Evolutionary conservation across 30 jellyfish, hydroid and myxozoan genomes (phyloP).

Genomic region (Aurelia aurita): DNA sequence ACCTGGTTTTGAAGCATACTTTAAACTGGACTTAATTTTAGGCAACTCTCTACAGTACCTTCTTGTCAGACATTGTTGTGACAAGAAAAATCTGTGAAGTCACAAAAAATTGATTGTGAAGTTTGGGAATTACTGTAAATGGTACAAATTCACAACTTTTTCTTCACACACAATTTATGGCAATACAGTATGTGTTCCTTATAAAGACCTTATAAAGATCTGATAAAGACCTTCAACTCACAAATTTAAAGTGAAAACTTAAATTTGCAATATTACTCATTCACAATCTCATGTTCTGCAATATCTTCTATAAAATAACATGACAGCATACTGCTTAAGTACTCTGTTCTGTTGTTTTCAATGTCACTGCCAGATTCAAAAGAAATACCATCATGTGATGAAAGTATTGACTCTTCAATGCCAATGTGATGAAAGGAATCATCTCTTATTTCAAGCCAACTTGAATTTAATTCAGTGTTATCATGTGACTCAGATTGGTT

Average conservation of each 20-base stretch:
- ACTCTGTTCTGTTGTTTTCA: conserved; percentile 4
- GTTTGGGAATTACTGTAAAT: background rate
- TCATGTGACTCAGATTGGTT: conserved; percentile 1
- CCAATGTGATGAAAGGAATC: background rate
- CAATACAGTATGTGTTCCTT: background rate
- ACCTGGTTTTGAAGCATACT: conserved; percentile 4
- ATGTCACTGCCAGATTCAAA: conserved; percentile 5
- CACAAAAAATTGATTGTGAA: background rate
- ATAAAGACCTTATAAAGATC: background rate
- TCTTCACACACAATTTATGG: background rate
- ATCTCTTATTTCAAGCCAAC: conserved; percentile 10
- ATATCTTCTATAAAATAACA: background rate
- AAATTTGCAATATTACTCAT: background rate
- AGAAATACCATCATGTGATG: background rate
- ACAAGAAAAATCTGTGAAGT: background rate
- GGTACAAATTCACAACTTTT: background rate
- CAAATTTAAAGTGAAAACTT: background rate
- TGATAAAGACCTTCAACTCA: background rate
- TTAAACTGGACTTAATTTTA: background rate
- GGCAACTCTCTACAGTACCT: conserved; percentile 11
- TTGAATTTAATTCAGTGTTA: background rate
- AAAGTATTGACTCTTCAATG: conserved; percentile 4
- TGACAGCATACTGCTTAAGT: conserved; percentile 1
- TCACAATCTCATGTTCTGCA: conserved; percentile 1
- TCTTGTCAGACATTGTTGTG: background rate